Evolutionary conservation across 2,797 vertebrate genomes (phyloP), one percentile per base, ranked within the genome.

Genomic region (Sylvilagus floridanus): DNA sequence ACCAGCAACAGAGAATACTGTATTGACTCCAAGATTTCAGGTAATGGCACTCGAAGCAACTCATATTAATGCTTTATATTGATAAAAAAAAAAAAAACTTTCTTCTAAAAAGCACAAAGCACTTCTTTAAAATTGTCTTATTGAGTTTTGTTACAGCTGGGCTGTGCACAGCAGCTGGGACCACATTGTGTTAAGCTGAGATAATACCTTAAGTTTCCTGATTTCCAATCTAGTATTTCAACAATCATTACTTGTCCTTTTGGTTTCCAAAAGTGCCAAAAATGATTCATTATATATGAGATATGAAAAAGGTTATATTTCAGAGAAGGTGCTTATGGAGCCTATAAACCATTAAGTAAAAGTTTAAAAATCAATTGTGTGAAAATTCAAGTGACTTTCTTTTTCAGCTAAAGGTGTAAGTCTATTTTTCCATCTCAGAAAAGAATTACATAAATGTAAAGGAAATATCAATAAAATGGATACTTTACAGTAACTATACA

Each of bases 11-110:
- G 89, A 94, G 88, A 96, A 95, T 87, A 68, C 69, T 84, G 84
- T 92, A 96, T 96, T 94, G 96, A 83, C 96, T 94, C 96, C 95
- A 90, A 96, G 90, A 85, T 97, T 95, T 93, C 93, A 97, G 93
- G 91, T 96, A 97, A 96, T 35, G 28, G 94, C 84, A 96, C 89
- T 96, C 73, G 93, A 94, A 97, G 91, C 4, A 87, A 86, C 83
- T 97, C 32, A 60, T 88, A 79, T 85, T 93, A 91, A 96, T 65
- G 35, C 54, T 95, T 89, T 94, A 83, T 93, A 96, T 93, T 93
- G 86, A 91, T 81, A 94, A 35, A 90, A 95, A 95, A 69, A 4
- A n/a, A 42, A 47, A 47, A 47, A 47, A 7, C 79, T 94, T 91
- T 89, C 47, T 93, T 94, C 73, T 62, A 79, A 82, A 97, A 96